These are phyloP conservation scores for Hirudinaria manillensis DNA, from an alignment of 2,888 invertebrate species.

Conservation along the genomic window DNA sequence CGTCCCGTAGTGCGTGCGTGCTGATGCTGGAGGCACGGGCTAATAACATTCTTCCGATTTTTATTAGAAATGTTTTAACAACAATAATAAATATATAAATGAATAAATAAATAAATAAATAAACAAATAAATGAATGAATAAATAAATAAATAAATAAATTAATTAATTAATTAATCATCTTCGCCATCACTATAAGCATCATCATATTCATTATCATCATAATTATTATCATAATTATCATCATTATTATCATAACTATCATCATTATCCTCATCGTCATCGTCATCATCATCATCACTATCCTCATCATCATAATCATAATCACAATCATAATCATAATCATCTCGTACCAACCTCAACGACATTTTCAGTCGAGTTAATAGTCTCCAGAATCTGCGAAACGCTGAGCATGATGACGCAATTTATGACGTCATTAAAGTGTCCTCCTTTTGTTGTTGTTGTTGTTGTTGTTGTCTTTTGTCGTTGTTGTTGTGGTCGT, in stretches of 20 bases:
- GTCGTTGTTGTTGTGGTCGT: background rate
- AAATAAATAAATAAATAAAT: too few relatives aligned
- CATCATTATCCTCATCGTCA: constrained; percentile 14
- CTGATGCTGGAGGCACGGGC: too few relatives aligned
- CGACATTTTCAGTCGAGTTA: constrained; percentile 1
- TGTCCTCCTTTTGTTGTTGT: background rate
- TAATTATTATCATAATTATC: background rate
- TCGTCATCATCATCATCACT: constrained; percentile 2
- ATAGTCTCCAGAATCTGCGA: constrained; percentile 3
- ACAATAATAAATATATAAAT: too few relatives aligned
- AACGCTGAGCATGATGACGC: constrained; percentile 2
- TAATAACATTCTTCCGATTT: too few relatives aligned
- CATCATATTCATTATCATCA: background rate
- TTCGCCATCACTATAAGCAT: background rate
- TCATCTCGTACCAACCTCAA: background rate
- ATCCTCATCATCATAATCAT: background rate
- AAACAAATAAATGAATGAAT: too few relatives aligned
- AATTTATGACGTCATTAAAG: background rate
- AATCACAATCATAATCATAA: background rate
- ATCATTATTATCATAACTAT: background rate
- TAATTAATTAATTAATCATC: background rate
- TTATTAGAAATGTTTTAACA: too few relatives aligned
- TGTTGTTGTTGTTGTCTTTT: background rate
- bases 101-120: too few relatives aligned
- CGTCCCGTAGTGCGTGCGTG: too few relatives aligned